Percentiles rank a stretch among this genome's conserved stretches.
These are phyloP conservation scores for Hipposideros armiger DNA, from an alignment of 2,113 vertebrate species.

Conservation along the genomic window DNA sequence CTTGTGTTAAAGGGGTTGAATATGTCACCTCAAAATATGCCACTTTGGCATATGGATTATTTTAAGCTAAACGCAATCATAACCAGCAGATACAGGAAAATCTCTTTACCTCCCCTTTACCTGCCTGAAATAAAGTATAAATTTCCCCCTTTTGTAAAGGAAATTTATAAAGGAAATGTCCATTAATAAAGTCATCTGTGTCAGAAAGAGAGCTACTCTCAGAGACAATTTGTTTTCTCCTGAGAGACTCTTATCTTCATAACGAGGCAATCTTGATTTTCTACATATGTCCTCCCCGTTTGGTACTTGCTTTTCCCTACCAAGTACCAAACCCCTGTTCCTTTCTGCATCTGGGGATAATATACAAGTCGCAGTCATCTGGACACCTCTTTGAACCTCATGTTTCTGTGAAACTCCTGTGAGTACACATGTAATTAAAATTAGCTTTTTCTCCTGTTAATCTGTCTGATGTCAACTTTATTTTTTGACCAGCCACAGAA, in stretches of 20 bases:
- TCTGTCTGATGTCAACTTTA: not conserved
- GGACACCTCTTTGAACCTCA: not conserved
- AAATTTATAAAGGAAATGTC: not conserved
- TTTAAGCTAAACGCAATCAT: not conserved
- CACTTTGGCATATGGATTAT: not conserved
- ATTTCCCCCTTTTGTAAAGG: not conserved
- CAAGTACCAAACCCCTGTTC: not conserved
- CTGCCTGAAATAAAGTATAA: not conserved
- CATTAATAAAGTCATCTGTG: not conserved
- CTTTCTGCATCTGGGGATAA: not conserved
- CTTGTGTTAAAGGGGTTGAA: not conserved
- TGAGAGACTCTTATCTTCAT: not conserved
- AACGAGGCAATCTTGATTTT: not conserved
- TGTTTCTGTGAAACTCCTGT: not conserved
- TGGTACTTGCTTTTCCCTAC: not conserved
- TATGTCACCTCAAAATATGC: not conserved
- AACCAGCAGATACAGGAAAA: not conserved
- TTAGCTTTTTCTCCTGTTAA: not conserved
- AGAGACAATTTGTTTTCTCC: not conserved
- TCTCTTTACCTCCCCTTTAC: too few relatives aligned
- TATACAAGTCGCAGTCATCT: not conserved
- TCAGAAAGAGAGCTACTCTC: not conserved
- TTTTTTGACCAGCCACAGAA: not conserved
- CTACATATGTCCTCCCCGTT: not conserved
- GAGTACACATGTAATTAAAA: not conserved